A percentile compares a stretch with the other conserved stretches of the same genome.
These are phyloP conservation scores for Leptinotarsa defecta DNA, from an alignment of 1,140 invertebrate genomes.

Conservation along the genomic window DNA sequence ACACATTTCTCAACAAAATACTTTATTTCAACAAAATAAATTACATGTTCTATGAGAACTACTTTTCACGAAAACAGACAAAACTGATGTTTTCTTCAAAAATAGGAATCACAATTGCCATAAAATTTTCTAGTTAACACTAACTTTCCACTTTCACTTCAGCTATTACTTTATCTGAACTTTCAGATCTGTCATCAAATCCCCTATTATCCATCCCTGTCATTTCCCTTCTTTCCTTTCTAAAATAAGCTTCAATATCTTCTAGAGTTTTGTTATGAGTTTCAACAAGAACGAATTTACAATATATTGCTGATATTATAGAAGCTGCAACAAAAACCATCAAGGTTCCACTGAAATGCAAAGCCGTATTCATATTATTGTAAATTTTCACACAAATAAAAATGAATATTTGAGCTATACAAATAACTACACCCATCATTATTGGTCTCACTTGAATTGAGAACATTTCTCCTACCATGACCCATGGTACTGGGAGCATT, in stretches of 20 bases:
- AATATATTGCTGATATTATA: slow-evolving; percentile 68
- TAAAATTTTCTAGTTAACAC: neutral
- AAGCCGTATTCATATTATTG: slow-evolving; percentile 61
- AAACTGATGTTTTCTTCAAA: neutral
- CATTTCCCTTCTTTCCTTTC: slow-evolving; percentile 53
- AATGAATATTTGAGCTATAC: slow-evolving; percentile 71
- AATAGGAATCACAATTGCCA: slow-evolving; percentile 22
- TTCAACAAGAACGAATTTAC: slow-evolving; percentile 74
- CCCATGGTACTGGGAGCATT: slow-evolving; percentile 74
- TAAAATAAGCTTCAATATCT: slow-evolving; percentile 74
- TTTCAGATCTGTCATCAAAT: slow-evolving; percentile 37
- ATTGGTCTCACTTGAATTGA: slow-evolving; percentile 69
- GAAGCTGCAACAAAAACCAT: slow-evolving; percentile 77
- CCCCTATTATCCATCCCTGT: slow-evolving; percentile 42
- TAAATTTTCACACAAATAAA: slow-evolving; percentile 74
- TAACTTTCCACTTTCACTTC: slow-evolving; percentile 17
- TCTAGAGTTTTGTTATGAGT: slow-evolving; percentile 79
- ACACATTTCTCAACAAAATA: neutral
- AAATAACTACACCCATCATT: slow-evolving; percentile 70
- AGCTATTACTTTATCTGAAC: slow-evolving; percentile 4
- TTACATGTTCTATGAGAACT: slow-evolving; percentile 29
- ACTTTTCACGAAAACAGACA: neutral
- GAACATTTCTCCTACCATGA: slow-evolving; percentile 77
- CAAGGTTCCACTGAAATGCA: slow-evolving; percentile 72
- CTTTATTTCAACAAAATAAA: slow-evolving; percentile 28